Evolutionary conservation across 2,113 vertebrate genomes (phyloP).

Genomic region (Pionites leucogaster): DNA sequence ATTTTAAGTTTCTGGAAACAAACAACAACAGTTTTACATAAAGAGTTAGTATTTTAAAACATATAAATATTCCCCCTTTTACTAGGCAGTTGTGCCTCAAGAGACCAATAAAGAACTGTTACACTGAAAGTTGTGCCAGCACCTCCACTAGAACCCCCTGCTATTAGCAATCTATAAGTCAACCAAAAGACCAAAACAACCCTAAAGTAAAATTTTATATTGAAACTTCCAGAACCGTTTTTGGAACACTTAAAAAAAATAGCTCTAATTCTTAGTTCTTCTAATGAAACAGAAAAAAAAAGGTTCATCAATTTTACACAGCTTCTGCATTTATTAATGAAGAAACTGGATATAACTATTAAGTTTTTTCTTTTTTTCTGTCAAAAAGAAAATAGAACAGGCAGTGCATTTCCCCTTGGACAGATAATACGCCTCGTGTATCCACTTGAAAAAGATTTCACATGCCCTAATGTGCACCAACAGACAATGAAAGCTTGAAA

Average conservation of each 20-base stretch:
- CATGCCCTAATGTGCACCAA: neutral
- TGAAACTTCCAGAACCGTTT: neutral
- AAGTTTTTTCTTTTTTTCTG: neutral
- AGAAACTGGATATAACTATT: neutral
- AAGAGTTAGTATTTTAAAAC: neutral
- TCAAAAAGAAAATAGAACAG: neutral
- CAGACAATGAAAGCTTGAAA: neutral
- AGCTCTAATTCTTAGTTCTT: neutral
- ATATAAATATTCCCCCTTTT: neutral
- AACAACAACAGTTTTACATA: neutral
- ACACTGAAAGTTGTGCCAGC: neutral
- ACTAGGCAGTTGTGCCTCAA: neutral
- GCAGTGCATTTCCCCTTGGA: neutral
- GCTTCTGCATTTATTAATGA: neutral
- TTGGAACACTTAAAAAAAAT: neutral
- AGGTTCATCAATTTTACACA: neutral
- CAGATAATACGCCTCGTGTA: neutral
- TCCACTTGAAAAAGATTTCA: neutral
- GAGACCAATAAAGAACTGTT: neutral
- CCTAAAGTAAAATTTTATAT: neutral
- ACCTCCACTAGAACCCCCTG: neutral
- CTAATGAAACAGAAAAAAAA: neutral
- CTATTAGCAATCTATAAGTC: neutral
- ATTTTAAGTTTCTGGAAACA: neutral
- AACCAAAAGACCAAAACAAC: neutral